Evolutionary conservation across 1,140 invertebrate species (phyloP), one percentile per base, ranked within the genome.

Genomic region (Holotrichia oblita): DNA sequence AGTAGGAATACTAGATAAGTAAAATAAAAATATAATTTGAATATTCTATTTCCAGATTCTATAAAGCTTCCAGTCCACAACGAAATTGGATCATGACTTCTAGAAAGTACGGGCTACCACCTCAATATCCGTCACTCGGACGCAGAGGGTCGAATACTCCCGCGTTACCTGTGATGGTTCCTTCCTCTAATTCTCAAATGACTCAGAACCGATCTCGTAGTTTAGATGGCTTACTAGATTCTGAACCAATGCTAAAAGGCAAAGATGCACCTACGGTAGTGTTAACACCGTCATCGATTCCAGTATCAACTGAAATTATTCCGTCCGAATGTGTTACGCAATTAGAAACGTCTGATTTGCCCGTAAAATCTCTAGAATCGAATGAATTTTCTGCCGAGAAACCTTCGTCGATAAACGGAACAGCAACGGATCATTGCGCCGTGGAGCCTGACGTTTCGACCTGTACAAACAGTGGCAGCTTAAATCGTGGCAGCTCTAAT

Each of bases 61-160:
- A 89, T 85, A 92, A 93, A 87, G 91, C 91, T 80, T 90, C 90
- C 73, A 92, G 90, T 88, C 91, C 92, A 81, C 89, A 89, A 82
- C 84, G 87, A 80, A 87, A 87, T 82, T 89, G 90, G 88, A 85
- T 89, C 82, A 88, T 88, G 87, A 87, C 87, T 78, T 83, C 82
- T 59, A 83, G 83, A 82, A 84, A 84, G 80, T 83, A 82, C 75
- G 85, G 85, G 77, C 82, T 86, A 44, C 86, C 84, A 55, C 84
- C 85, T 17, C 83, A 84, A 20, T 85, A 82, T 76, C 84, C 84
- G 0, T 72, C 77, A 74, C 24, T 55, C 2, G 78, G 81, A 81
- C 44, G 86, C 83, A 80, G 83, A 81, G 78, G 81, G 83, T 79
- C 85, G 83, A 77, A 87, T 85, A 83, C 81, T 48, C 85, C 85